Evolutionary conservation across 64 coral and sea anemone genomes (phyloP).

Genomic region (Catalaphyllia jardinei): DNA sequence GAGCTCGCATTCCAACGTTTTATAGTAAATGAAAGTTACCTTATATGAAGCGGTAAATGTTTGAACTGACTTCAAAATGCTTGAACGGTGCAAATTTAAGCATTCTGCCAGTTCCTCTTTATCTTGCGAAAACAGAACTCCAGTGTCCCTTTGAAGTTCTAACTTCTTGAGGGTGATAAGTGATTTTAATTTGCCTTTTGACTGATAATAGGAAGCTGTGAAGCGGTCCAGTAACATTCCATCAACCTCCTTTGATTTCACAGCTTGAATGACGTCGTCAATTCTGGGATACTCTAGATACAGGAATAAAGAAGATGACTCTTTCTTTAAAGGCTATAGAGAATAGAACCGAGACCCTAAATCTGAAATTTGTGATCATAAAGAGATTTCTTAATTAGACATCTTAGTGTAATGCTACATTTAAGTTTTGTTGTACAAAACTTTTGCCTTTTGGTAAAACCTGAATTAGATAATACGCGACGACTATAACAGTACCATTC

Average conservation of each 20-base stretch:
- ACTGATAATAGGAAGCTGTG: slow-evolving; percentile 3
- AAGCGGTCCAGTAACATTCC: slow-evolving; percentile 14
- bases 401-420: no score
- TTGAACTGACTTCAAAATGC: slow-evolving; percentile 17
- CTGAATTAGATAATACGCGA: no score
- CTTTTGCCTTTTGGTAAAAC: no score
- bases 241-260: neutral
- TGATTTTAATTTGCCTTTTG: slow-evolving; percentile 16
- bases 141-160: slow-evolving; percentile 2
- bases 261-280: neutral
- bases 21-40: neutral
- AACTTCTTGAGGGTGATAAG: slow-evolving; percentile 1
- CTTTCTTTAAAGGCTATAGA: no score
- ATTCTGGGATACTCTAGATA: neutral
- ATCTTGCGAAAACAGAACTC: neutral
- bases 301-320: neutral
- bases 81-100: neutral
- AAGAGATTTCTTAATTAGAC: no score
- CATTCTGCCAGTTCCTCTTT: neutral
- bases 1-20: no score
- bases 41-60: neutral
- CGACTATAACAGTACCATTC: no score
- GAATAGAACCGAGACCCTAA: neutral
- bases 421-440: no score
- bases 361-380: no score